These are phyloP conservation scores for Osmoderma eremita DNA, from an alignment of 2,888 invertebrate genomes.

Conservation along the genomic window DNA sequence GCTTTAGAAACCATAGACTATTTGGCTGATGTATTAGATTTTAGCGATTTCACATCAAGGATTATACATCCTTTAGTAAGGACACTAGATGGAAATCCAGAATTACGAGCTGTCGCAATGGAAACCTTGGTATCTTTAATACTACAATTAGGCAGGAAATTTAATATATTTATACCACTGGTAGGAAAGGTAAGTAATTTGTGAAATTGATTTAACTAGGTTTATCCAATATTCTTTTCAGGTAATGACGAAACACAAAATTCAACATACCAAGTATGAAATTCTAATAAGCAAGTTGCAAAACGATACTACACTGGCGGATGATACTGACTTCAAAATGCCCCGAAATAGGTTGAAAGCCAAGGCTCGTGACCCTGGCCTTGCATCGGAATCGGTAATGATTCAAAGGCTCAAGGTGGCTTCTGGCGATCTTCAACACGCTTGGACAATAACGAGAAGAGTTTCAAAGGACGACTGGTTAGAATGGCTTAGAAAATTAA, in stretches of 20 bases:
- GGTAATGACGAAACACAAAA: constrained; percentile 79
- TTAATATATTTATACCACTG: constrained; percentile 90
- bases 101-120: constrained; percentile 84
- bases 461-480: constrained; percentile 99
- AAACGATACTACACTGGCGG: constrained; percentile 77
- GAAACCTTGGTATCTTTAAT: constrained; percentile 89
- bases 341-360: constrained; percentile 70
- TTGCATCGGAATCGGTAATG: constrained; percentile 75
- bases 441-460: constrained; percentile 91
- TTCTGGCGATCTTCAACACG: constrained; percentile 84
- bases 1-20: constrained; percentile 90
- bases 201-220: background rate
- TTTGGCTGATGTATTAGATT: constrained; percentile 88
- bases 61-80: constrained; percentile 95
- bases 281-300: constrained; percentile 77
- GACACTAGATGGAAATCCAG: constrained; percentile 82
- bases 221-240: background rate
- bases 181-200: constrained; percentile 75
- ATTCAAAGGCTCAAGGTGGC: constrained; percentile 86
- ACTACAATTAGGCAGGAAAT: constrained; percentile 89
- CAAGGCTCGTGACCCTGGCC: constrained; percentile 76
- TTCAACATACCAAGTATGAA: constrained; percentile 82
- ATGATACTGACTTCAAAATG: constrained; percentile 78
- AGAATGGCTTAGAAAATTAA: constrained; percentile 93
- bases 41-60: constrained; percentile 90